Evolutionary conservation across 2,797 vertebrate genomes (phyloP), one percentile per base, ranked within the genome.

Genomic region (Semotilus atromaculatus): DNA sequence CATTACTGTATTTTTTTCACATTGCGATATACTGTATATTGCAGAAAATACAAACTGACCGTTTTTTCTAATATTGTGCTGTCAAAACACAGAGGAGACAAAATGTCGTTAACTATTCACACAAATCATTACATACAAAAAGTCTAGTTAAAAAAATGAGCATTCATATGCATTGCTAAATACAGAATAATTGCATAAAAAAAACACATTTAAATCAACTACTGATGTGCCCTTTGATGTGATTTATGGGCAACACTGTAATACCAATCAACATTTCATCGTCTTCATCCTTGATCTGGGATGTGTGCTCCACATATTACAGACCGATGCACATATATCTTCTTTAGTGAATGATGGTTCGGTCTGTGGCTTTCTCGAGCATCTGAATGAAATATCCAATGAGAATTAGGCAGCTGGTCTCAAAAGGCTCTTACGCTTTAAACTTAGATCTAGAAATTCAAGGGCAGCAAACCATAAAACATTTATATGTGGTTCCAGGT

Each of bases 361-460:
- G 31, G 67, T 60, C 53, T 67, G 82, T 66, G 68, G 26, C 62
- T 83, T 79, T 40, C 80, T 83, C 60, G 55, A 72, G 8, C 72
- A 62, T 68, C 72, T 86, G 82, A 85, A 86, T 87, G 84, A 81
- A 60, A 85, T 83, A 73, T 83, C 80, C 66, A 81, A 53, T 55
- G 81, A 77, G 81, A 80, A 84, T 55, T 19, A 81, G 72, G 68
- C 45, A 74, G 84, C 81, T 79, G 84, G 38, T 85, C 83, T 58
- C 85, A 45, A 76, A 85, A 73, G 51, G 80, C 74, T 78, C 45
- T 36, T 38, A 38, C 14, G 23, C 64, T 80, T 80, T 81, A 84
- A 67, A 79, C 71, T 68, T 58, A 58, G 60, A 82, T 80, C 80
- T 80, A 75, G 80, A 73, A 76, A 85, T 9, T 55, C 70, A 82